phyloP scores from a whole-genome alignment of 2,113 vertebrate genomes.

The Petaurus breviceps region DNA sequence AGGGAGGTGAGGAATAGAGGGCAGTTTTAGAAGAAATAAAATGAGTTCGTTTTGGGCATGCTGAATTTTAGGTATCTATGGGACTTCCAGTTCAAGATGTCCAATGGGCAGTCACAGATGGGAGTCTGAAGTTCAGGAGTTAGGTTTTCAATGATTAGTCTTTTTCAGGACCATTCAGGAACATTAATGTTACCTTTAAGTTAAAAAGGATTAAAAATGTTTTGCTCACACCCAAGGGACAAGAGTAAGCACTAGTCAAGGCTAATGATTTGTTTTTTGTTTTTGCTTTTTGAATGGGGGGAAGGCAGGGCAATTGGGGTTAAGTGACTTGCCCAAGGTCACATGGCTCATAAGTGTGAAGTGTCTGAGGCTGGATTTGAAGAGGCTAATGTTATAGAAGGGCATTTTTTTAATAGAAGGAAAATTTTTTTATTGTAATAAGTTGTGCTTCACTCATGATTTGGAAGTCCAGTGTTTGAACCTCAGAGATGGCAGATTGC shows the following conservation, averaged over 20 bases:
- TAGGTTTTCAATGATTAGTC: background rate
- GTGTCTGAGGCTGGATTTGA: too few relatives aligned
- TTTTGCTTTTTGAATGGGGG: too few relatives aligned
- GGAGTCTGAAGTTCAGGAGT: background rate
- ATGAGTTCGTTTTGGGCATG: background rate
- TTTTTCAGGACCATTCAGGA: background rate
- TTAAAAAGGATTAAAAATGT: background rate
- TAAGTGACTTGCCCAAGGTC: too few relatives aligned
- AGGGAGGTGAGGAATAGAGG: background rate
- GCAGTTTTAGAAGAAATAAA: background rate
- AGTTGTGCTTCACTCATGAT: background rate
- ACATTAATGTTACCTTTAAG: background rate
- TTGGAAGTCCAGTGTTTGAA: background rate
- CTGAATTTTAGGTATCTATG: background rate
- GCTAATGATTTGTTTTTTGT: background rate
- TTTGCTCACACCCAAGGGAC: background rate
- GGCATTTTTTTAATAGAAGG: background rate
- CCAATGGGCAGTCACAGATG: background rate
- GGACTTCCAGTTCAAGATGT: background rate
- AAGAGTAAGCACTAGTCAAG: background rate
- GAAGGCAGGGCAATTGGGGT: too few relatives aligned
- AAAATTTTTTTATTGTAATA: background rate
- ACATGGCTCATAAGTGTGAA: too few relatives aligned
- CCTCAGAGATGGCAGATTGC: background rate
- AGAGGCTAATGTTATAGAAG: background rate